These are phyloP conservation scores for Lepilemur ruficaudatus DNA, from an alignment of 2,797 vertebrate species.

Conservation along the genomic window DNA sequence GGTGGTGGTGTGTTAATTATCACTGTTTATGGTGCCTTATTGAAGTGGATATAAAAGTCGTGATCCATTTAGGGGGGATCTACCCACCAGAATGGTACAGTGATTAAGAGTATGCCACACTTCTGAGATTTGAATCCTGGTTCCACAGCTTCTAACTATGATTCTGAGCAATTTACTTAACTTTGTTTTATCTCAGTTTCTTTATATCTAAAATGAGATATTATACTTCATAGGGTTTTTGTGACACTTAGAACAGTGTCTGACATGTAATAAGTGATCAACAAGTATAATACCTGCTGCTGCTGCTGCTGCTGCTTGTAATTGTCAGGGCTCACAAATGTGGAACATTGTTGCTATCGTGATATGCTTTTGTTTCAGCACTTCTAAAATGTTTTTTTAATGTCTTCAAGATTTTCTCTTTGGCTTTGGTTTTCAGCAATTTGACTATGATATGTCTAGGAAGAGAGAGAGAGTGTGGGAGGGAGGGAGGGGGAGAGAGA, in stretches of 20 bases:
- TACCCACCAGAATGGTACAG: neutral
- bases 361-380: neutral
- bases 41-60: neutral
- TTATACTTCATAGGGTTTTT: neutral
- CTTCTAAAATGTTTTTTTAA: neutral
- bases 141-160: neutral
- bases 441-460: neutral
- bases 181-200: neutral
- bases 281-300: neutral
- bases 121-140: neutral
- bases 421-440: neutral
- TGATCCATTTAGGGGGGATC: neutral
- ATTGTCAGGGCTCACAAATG: neutral
- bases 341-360: neutral
- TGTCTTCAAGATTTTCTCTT: conserved; percentile 30
- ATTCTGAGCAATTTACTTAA: neutral
- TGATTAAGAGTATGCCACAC: neutral
- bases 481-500: no score
- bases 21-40: neutral
- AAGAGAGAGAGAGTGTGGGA: no score
- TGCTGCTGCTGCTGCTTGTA: neutral
- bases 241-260: neutral
- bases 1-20: neutral
- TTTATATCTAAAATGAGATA: conserved; percentile 15
- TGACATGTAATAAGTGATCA: neutral